These are phyloP conservation scores for Drosophila meridiana DNA, from an alignment of 2,888 invertebrate genomes.

Conservation along the genomic window DNA sequence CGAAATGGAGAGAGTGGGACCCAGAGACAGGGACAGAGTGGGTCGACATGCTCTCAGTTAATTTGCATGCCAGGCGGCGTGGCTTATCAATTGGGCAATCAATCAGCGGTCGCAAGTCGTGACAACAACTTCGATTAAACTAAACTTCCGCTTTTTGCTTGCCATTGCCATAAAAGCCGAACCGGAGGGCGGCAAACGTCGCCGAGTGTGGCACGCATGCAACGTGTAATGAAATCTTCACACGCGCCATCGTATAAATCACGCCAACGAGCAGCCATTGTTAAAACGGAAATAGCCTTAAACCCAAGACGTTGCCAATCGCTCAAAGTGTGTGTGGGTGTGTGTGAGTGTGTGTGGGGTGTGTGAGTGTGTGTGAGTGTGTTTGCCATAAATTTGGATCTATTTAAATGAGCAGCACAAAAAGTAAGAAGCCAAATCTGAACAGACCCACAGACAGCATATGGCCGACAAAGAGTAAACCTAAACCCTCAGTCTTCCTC, in stretches of 20 bases:
- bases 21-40: background rate
- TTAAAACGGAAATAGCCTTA: slow-evolving; percentile 69
- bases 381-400: slow-evolving; percentile 67
- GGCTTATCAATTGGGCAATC: slow-evolving; percentile 67
- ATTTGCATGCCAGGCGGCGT: slow-evolving; percentile 48
- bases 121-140: slow-evolving; percentile 78
- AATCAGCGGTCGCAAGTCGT: slow-evolving; percentile 74
- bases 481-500: slow-evolving; percentile 7
- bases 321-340: slow-evolving; percentile 44
- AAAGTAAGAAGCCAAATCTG: slow-evolving; percentile 18
- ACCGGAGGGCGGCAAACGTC: background rate
- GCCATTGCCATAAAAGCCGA: slow-evolving; percentile 36
- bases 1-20: slow-evolving; percentile 8
- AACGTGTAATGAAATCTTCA: slow-evolving; percentile 71
- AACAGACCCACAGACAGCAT: slow-evolving; percentile 45
- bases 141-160: slow-evolving; percentile 64
- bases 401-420: slow-evolving; percentile 68
- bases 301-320: slow-evolving; percentile 53
- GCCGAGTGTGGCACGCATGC: slow-evolving; percentile 48
- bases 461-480: slow-evolving; percentile 53
- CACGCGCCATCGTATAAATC: slow-evolving; percentile 67
- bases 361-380: slow-evolving; percentile 19
- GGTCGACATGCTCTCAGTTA: slow-evolving; percentile 18
- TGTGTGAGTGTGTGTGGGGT: slow-evolving; percentile 22
- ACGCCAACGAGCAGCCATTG: slow-evolving; percentile 65